A percentile compares a stretch with the other conserved stretches of the same genome.
These are phyloP conservation scores for Grallaria varia DNA, from an alignment of 2,113 vertebrate genomes.

Conservation along the genomic window DNA sequence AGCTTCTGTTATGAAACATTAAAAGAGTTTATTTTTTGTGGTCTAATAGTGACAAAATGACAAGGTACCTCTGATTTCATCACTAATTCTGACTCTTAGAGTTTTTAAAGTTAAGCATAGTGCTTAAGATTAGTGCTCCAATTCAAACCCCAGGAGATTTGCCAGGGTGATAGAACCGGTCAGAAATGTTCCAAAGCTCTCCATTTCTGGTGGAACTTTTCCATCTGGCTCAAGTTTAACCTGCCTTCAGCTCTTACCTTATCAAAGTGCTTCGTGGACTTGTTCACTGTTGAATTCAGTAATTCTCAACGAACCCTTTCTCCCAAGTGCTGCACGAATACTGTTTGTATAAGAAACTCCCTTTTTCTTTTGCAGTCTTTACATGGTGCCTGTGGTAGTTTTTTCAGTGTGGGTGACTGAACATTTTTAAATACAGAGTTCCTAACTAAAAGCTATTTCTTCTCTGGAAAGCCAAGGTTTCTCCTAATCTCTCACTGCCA, in stretches of 20 bases:
- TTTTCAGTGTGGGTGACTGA: not conserved
- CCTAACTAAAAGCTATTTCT: not conserved
- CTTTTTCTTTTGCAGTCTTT: not conserved
- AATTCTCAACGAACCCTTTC: not conserved
- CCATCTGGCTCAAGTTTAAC: not conserved
- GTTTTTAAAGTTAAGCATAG: not conserved
- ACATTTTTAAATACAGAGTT: not conserved
- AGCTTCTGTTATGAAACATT: not conserved
- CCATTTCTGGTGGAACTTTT: not conserved
- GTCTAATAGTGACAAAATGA: not conserved
- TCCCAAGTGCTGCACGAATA: not conserved
- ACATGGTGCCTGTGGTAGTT: not conserved
- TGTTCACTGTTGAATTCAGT: not conserved
- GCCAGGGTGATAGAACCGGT: not conserved
- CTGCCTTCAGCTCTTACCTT: not conserved
- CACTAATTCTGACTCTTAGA: not conserved
- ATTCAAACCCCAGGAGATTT: not conserved
- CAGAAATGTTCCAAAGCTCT: not conserved
- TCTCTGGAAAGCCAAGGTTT: not conserved
- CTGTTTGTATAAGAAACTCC: not conserved
- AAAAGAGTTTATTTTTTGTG: not conserved
- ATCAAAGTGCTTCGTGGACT: not conserved
- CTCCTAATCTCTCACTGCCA: not conserved
- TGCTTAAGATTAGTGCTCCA: not conserved
- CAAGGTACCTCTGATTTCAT: not conserved